These are phyloP conservation scores for Nothocercus julius DNA, from an alignment of 2,113 vertebrate genomes.

Conservation along the genomic window DNA sequence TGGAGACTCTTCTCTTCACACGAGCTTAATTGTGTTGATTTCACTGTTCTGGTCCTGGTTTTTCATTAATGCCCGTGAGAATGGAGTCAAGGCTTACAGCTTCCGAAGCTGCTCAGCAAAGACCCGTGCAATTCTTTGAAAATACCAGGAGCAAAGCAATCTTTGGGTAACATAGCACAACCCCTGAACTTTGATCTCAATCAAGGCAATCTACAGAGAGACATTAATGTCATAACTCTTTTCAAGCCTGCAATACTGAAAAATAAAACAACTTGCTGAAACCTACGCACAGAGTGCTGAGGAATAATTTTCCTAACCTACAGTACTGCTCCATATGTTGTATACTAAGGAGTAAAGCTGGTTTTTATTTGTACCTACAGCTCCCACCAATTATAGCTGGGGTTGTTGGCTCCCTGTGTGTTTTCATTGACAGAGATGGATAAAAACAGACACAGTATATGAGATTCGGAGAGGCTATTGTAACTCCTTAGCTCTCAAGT, in stretches of 20 bases:
- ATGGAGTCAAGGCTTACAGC: background rate
- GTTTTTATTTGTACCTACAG: slow-evolving; percentile 38
- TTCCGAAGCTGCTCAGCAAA: background rate
- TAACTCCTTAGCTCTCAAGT: background rate
- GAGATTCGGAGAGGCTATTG: background rate
- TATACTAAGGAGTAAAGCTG: slow-evolving; percentile 17
- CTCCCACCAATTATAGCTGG: background rate
- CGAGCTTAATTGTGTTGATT: background rate
- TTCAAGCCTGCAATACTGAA: background rate
- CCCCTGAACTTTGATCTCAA: slow-evolving; percentile 29
- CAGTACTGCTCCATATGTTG: slow-evolving; percentile 12
- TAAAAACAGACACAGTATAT: background rate
- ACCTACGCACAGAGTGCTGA: background rate
- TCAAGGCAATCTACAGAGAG: slow-evolving; percentile 9
- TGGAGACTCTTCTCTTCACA: background rate
- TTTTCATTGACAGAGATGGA: slow-evolving; percentile 22
- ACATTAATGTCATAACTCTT: slow-evolving; percentile 7
- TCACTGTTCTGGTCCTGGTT: background rate
- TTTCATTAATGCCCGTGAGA: background rate
- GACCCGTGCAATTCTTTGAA: background rate
- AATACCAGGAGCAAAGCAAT: slow-evolving; percentile 4
- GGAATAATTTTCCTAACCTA: slow-evolving; percentile 3
- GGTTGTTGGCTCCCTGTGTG: background rate
- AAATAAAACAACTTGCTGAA: background rate
- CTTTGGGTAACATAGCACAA: background rate